Evolutionary conservation across 2,113 vertebrate species (phyloP).

Genomic region (Neotragus moschatus): DNA sequence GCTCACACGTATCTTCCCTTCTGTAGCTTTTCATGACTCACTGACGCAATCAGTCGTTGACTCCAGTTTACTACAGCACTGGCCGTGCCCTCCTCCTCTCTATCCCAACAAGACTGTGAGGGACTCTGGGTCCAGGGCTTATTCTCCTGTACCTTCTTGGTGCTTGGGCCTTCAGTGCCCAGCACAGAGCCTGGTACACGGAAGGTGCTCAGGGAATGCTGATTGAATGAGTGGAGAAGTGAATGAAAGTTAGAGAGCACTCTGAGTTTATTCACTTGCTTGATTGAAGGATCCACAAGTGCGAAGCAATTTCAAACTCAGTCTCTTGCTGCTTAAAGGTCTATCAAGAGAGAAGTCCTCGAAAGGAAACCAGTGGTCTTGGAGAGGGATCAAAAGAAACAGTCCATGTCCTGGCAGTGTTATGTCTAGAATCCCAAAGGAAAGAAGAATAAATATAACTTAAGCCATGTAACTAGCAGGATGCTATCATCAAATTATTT

Average conservation of each 20-base stretch:
- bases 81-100: neutral
- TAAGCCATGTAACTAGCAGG: slow-evolving; percentile 29
- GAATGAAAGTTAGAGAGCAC: neutral
- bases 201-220: neutral
- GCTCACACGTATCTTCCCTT: neutral
- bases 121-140: neutral
- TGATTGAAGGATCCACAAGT: neutral
- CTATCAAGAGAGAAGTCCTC: neutral
- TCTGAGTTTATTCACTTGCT: neutral
- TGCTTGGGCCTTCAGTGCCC: neutral
- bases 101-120: neutral
- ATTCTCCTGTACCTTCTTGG: neutral
- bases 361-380: slow-evolving; percentile 24
- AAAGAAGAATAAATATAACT: slow-evolving; percentile 53
- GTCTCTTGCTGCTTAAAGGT: neutral
- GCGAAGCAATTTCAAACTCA: neutral
- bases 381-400: slow-evolving; percentile 33
- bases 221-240: neutral
- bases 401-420: slow-evolving; percentile 16
- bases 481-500: slow-evolving; percentile 63
- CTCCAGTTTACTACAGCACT: neutral
- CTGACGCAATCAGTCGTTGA: neutral
- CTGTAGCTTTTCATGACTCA: neutral
- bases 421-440: slow-evolving; percentile 53
- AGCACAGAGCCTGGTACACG: neutral